Conservation (phyloP, 1,140 invertebrate species). For the Pogonomyrmex barbatus region DNA sequence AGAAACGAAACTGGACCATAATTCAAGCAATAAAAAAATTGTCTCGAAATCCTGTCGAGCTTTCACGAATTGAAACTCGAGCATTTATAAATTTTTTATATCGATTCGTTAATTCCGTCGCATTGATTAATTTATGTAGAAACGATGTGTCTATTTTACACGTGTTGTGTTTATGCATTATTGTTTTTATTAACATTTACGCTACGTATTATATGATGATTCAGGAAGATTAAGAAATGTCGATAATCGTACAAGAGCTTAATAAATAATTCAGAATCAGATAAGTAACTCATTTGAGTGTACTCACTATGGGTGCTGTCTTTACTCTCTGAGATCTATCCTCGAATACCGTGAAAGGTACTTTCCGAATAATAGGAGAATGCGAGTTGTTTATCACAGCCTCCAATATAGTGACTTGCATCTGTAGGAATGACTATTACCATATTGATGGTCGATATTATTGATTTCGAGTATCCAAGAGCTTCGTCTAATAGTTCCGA, state of each 20-base stretch:
- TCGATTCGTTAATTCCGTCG: background rate
- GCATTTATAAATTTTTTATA: slow-evolving; percentile 6
- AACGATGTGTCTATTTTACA: background rate
- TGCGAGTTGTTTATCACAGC: slow-evolving; percentile 1
- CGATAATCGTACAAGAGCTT: background rate
- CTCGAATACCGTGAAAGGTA: background rate
- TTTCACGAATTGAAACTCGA: slow-evolving; percentile 11
- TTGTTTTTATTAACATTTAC: background rate
- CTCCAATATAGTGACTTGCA: slow-evolving; percentile 1
- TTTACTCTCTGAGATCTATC: slow-evolving; percentile 14
- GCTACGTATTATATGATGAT: background rate
- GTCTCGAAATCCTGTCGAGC: slow-evolving; percentile 1
- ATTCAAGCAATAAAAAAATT: background rate
- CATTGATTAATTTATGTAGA: background rate
- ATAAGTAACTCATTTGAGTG: background rate
- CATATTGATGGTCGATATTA: slow-evolving; percentile 42
- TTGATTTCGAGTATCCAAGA: slow-evolving; percentile 29
- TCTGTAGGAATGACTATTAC: slow-evolving; percentile 23
- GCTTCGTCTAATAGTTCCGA: slow-evolving; percentile 32
- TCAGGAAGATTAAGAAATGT: background rate
- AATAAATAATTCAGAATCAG: background rate
- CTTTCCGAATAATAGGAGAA: slow-evolving; percentile 48
- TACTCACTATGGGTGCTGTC: background rate
- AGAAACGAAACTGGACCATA: slow-evolving; percentile 25
- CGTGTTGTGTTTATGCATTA: background rate